Percentiles rank a stretch among this genome's conserved stretches.
Evolutionary conservation across 2,113 vertebrate genomes (phyloP).

Genomic region (Conger conger): DNA sequence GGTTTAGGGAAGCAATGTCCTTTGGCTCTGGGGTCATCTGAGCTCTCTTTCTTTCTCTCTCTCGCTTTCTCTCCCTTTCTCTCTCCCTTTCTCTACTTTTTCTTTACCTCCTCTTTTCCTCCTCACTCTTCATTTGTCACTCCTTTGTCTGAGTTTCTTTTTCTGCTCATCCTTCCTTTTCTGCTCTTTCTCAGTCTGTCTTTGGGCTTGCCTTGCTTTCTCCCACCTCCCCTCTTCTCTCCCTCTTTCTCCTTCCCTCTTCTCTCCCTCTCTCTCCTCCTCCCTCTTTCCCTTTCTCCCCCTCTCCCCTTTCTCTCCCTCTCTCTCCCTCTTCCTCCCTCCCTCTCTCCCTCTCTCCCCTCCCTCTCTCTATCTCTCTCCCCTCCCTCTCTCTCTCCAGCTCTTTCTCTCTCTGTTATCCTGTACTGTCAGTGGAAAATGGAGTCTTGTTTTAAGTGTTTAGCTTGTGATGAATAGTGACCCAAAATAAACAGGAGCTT

Average conservation of each 20-base stretch:
- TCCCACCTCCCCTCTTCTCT: not conserved
- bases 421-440: conserved; percentile 4
- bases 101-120: not conserved
- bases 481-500: conserved; percentile 25
- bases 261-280: not conserved
- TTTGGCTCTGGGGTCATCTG: too few species aligned
- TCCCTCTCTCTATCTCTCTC: not conserved
- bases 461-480: not conserved
- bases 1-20: too few species aligned
- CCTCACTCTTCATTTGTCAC: too few species aligned
- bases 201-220: not conserved
- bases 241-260: not conserved
- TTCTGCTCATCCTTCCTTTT: not conserved
- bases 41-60: not conserved
- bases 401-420: conserved; percentile 4
- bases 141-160: not conserved
- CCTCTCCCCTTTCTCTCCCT: conserved; percentile 12
- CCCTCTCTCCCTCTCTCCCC: conserved; percentile 17
- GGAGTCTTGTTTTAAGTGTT: conserved; percentile 10
- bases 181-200: not conserved
- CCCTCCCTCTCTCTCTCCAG: conserved; percentile 8
- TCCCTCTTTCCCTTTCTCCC: not conserved
- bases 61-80: not conserved
- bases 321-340: conserved; percentile 14
- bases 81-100: not conserved